Base-by-base conservation (phyloP, 2,113 vertebrate species). In the Pelusios castaneus region DNA sequence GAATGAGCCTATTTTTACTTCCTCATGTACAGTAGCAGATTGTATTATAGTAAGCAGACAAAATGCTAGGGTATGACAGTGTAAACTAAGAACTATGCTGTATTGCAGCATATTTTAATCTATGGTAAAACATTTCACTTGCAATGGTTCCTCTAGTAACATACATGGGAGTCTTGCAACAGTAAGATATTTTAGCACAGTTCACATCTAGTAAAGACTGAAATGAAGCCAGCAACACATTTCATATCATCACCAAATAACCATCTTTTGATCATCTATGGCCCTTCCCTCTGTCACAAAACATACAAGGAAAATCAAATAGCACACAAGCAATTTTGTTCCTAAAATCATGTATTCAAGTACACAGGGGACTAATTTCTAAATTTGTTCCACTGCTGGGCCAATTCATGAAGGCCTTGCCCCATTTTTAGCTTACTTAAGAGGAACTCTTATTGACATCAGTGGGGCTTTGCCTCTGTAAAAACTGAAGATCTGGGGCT, bases 81-180 rank as follows among this genome's bases (percentile, higher is more conserved):
- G 58, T 78, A 58, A 77, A 77, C 86, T 79, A 34, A 2, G 73
- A 67, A 55, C 88, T 85, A 16, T 67, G 56, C 45, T 83, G 80
- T 49, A 25, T 31, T 56, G 29, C 41, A 51, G 81, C 91, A 80
- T 85, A 34, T 34, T 38, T 70, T 70, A 22, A 38, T 70, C 34
- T 70, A 34, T n/a, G 38, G 87, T 82, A 80, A 95, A 93, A 84
- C 91, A 91, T 95, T 95, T 91, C 95, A 90, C 94, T 96, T 92
- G 93, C 97, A 97, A 96, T 97, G 95, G 51, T 34, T 54, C 41
- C 31, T 91, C 84, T 96, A 92, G 92, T 95, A 94, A 84, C 4
- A 8, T 41, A 79, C 4, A 90, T 2, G 5, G 77, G 85, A 80
- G 87, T 95, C 95, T 92, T 90, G 80, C 90, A 96, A 96, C 67